Evolutionary conservation across 1,140 invertebrate genomes (phyloP), one percentile per base, ranked within the genome.

Genomic region (Drosophila seguyi): DNA sequence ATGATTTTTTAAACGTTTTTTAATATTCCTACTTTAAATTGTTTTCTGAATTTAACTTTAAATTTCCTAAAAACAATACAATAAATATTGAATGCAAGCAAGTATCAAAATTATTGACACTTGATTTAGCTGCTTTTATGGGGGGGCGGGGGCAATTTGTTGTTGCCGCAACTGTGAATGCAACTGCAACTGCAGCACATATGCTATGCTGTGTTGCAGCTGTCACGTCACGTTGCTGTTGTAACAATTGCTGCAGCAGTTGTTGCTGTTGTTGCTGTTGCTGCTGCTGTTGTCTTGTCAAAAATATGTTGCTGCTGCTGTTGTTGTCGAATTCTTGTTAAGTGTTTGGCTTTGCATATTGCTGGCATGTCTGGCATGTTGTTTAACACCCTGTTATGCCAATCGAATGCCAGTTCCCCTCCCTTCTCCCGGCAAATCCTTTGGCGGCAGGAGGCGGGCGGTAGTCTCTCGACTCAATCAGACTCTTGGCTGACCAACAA

Each of bases 271-370:
- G 66, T 10, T 63, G 55, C 16, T 55, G 31, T 42, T 60, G 59
- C 18, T 63, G 75, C 13, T 60, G 71, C 44, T 50, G 62, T 61
- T 71, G 62, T 61, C 82, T 69, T 85, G 82, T 86, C 83, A 86
- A 61, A 86, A 86, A 75, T 82, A 67, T 87, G 83, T 75, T 86
- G 75, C 61, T 44, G 29, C 4, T 18, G 16, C 39, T 59, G 66
- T 11, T 59, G 60, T 10, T 56, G 34, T 41, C 72, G 72, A 34
- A 55, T 55, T 55, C 52, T 78, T 85, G 79, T 79, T 87, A 86
- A 87, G 83, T 87, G 83, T 87, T 82, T 78, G 83, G 65, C 61
- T 86, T 86, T 81, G 82, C 82, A 85, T 84, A 84, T 84, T 76
- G 72, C 57, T 59, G 75, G 74, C 75, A 79, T 79, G 83, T 82